These are phyloP conservation scores for Triplophysa tibetana DNA, from an alignment of 2,113 vertebrate genomes.

Conservation along the genomic window DNA sequence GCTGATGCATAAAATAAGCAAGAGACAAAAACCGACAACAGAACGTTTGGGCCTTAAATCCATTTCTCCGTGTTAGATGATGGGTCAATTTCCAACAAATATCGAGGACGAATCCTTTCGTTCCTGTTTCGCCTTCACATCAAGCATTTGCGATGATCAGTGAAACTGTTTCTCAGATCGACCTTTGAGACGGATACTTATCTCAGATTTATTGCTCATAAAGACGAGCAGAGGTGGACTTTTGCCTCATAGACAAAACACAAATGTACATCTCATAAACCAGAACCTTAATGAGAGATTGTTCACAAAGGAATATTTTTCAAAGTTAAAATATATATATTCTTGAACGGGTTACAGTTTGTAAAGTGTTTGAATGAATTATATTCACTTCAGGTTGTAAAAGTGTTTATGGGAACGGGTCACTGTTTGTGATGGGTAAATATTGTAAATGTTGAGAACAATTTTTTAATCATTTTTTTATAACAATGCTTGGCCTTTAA, in stretches of 20 bases:
- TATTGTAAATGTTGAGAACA: too few relatives aligned
- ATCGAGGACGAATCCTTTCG: neutral
- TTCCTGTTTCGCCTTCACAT: slow-evolving; percentile 18
- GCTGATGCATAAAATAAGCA: slow-evolving; percentile 52
- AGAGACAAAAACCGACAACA: slow-evolving; percentile 38
- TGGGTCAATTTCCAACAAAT: slow-evolving; percentile 4
- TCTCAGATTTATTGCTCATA: slow-evolving; percentile 61
- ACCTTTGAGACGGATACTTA: slow-evolving; percentile 60
- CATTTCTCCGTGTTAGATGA: slow-evolving; percentile 53
- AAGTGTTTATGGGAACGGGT: too few relatives aligned
- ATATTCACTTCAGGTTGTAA: too few relatives aligned
- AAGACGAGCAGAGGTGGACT: slow-evolving; percentile 62
- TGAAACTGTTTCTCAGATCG: slow-evolving; percentile 33
- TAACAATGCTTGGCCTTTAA: too few relatives aligned
- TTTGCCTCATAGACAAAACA: slow-evolving; percentile 64
- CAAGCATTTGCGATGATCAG: slow-evolving; percentile 9
- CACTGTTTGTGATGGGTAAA: too few relatives aligned
- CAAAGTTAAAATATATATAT: neutral
- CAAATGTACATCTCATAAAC: slow-evolving; percentile 3
- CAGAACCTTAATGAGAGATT: neutral
- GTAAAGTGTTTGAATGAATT: too few relatives aligned
- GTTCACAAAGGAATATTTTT: neutral
- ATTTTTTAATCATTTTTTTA: too few relatives aligned
- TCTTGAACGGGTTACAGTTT: too few relatives aligned
- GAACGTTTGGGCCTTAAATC: slow-evolving; percentile 44